Evolutionary conservation across 1,140 invertebrate species (phyloP), one percentile per base, ranked within the genome.

Genomic region (Drosophila nebulosa): DNA sequence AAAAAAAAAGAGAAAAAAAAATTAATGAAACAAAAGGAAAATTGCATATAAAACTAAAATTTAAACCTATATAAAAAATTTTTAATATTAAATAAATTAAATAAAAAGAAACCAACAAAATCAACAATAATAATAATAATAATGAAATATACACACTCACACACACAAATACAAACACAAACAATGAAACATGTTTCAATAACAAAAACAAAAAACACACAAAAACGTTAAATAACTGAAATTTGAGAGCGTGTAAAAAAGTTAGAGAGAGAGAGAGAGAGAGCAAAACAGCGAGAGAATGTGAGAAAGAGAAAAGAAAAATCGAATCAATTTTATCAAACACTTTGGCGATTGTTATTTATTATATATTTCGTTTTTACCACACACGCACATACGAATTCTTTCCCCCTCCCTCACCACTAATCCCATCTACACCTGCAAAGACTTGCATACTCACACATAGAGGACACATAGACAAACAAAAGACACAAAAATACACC

Each of bases 31-130:
- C 64, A 77, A 69, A 64, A 27, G 21, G 57, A 63, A 69, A 84
- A 79, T 78, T 81, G 81, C 81, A 88, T 86, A 88, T 88, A 75
- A 72, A 78, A 88, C 75, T 46, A 46, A 79, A 86, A 86, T 88
- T 86, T 86, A 83, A 88, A 88, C 78, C 39, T 21, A 46, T 46
- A 46, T 46, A 46, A 83, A 77, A 74, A 85, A 70, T 78, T 78
- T 74, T 78, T 89, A 88, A 80, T 86, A 86, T 86, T 86, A 36
- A 83, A 66, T 61, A 88, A 85, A 70, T 81, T 56, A 88, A 88
- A 71, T 68, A 58, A 68, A 72, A 66, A 52, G 70, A 67, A 65
- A 78, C 42, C 53, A 78, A 84, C 67, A 79, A 79, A 59, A 78
- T 63, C 61, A 66, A 78, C 69, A 81, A 71, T 46, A 69, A 65